Evolutionary conservation across 2,797 vertebrate genomes (phyloP).

Genomic region (Cuculus canorus): DNA sequence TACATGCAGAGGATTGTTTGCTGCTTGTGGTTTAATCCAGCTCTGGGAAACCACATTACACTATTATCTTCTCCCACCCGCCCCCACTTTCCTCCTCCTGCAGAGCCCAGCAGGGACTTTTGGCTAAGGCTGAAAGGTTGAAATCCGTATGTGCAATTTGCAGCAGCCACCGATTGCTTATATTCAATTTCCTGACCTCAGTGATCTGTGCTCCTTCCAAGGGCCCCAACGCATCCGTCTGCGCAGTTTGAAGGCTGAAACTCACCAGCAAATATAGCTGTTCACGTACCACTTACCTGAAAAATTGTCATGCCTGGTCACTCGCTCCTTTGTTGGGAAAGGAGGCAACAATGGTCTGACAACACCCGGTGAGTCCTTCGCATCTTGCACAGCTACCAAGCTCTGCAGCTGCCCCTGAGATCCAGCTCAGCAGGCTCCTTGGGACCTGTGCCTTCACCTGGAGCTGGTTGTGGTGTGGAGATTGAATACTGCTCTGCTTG

Average conservation of each 20-base stretch:
- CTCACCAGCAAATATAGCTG: neutral
- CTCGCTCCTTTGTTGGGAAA: neutral
- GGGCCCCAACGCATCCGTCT: neutral
- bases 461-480: neutral
- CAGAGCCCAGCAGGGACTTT: neutral
- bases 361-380: fast-evolving
- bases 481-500: neutral
- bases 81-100: neutral
- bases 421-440: neutral
- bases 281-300: neutral
- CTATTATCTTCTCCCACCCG: neutral
- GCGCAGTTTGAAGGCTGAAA: neutral
- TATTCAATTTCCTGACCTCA: neutral
- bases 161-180: neutral
- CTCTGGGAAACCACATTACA: neutral
- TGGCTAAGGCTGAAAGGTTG: neutral
- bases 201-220: neutral
- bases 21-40: neutral
- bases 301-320: neutral
- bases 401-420: fast-evolving
- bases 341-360: fast-evolving
- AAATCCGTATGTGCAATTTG: neutral
- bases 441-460: neutral
- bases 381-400: neutral
- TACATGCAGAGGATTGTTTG: fast-evolving